phyloP scores from a whole-genome alignment of 2,888 invertebrate genomes.

The Phyllotreta cruciferae region DNA sequence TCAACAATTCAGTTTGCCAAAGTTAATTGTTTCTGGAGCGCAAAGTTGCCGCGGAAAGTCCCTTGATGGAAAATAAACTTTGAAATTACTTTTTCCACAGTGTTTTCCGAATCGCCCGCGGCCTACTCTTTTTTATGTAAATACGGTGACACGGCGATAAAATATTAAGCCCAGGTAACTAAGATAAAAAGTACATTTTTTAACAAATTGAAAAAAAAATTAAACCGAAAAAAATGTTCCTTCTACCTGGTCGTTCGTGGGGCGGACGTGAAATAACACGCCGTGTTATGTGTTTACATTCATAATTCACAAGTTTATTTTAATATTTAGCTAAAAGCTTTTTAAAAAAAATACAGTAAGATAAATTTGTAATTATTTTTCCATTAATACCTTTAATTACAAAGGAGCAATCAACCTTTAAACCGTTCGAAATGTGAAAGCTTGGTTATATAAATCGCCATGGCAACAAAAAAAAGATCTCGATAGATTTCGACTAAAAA shows the following conservation, averaged over 20 bases:
- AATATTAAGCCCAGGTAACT: slow-evolving; percentile 7
- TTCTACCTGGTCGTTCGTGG: no score
- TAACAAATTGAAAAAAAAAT: no score
- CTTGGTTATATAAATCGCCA: slow-evolving; percentile 8
- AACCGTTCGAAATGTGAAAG: slow-evolving; percentile 7
- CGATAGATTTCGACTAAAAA: slow-evolving; percentile 10
- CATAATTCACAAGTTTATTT: no score
- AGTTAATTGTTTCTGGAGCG: slow-evolving; percentile 19
- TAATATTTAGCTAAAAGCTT: no score
- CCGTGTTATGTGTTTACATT: no score
- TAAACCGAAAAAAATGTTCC: no score
- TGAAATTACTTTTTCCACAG: slow-evolving; percentile 24
- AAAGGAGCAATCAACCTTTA: slow-evolving; percentile 7
- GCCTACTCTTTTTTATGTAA: slow-evolving; percentile 27
- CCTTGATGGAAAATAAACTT: slow-evolving; percentile 21
- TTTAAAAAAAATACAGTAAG: no score
- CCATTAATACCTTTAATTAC: no score
- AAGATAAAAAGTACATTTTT: slow-evolving; percentile 1
- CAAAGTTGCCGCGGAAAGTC: slow-evolving; percentile 16
- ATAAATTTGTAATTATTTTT: no score
- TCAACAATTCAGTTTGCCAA: slow-evolving; percentile 14
- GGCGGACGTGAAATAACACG: no score
- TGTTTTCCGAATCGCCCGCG: slow-evolving; percentile 14
- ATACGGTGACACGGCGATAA: slow-evolving; percentile 21
- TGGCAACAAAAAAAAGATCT: background rate